Evolutionary conservation across 2,888 invertebrate species (phyloP), one percentile per base, ranked within the genome.

Genomic region (Drosophila meridionalis): DNA sequence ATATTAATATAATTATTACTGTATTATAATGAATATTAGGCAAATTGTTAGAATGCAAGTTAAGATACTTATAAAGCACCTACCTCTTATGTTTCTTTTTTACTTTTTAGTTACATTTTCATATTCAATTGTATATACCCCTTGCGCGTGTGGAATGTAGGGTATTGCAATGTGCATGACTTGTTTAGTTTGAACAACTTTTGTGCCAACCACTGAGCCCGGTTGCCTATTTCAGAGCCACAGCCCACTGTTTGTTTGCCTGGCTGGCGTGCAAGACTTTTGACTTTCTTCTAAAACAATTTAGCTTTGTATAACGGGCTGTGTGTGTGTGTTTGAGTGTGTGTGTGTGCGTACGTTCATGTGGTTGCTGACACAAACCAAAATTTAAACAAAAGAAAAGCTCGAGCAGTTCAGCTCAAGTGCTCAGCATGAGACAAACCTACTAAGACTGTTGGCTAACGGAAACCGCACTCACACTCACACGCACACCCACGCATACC

Each of bases 251-350:
- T 71, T 78, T 82, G 87, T 81, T 83, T 80, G 80, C 69, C 78
- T 57, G 80, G 69, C 68, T 62, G 72, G 62, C 63, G 66, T 75
- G 65, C 60, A 82, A 75, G 90, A 86, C 88, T 90, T 87, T 86
- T 83, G 90, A 88, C 78, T 87, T 87, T 87, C 89, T 89, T 90
- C 83, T 87, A 88, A 80, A 89, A 89, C 88, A 87, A 88, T 87
- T 90, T 85, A 67, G 85, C 89, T 86, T 87, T 82, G 82, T 82
- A 69, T 74, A 52, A 38, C 69, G 26, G 28, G 38, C 40, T 47
- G 53, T 55, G 42, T 55, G 30, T 57, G 50, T 48, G 34, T 42
- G 62, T 55, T 57, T 40, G 34, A 30, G 52, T 60, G 64, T 40
- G 38, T 42, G 45, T 66, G 68, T 66, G 68, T 80, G 76, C 73